phyloP scores from a whole-genome alignment of 2,888 invertebrate species.

The Leptarthrus brevirostris region DNA sequence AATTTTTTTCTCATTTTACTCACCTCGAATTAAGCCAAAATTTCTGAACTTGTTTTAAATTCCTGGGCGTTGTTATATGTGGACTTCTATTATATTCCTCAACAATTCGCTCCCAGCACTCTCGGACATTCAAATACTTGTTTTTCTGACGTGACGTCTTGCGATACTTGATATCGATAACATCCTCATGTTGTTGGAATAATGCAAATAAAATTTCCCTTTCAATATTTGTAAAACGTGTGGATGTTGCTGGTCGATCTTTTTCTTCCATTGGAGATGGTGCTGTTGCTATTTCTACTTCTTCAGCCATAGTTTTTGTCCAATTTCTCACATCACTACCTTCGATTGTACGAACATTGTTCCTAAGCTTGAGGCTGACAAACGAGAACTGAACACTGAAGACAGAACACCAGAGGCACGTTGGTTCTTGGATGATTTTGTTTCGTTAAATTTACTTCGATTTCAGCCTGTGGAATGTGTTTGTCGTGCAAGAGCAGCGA shows the following conservation, averaged over 20 bases:
- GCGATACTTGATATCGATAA: conserved; percentile 66
- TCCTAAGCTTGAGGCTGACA: too few relatives aligned
- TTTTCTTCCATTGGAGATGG: conserved; percentile 29
- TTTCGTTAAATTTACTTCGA: too few relatives aligned
- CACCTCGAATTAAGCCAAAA: conserved; percentile 67
- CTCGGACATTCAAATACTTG: conserved; percentile 63
- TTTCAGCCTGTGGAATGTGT: too few relatives aligned
- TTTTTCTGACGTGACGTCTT: conserved; percentile 60
- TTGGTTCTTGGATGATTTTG: too few relatives aligned
- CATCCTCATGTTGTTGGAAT: conserved; percentile 64
- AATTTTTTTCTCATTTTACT: conserved; percentile 39
- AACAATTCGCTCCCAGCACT: conserved; percentile 65
- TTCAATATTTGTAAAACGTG: conserved; percentile 65
- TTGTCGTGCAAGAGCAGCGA: too few relatives aligned
- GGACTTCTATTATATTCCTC: conserved; percentile 64
- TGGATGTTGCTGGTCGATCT: conserved; percentile 60
- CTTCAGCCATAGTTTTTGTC: too few relatives aligned
- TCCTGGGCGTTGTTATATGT: conserved; percentile 61
- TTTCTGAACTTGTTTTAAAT: conserved; percentile 66
- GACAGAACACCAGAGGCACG: too few relatives aligned
- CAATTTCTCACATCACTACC: too few relatives aligned
- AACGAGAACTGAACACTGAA: too few relatives aligned
- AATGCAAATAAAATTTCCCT: conserved; percentile 63
- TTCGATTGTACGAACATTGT: too few relatives aligned
- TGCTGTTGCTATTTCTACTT: too few relatives aligned